These are phyloP conservation scores for Montipora efflorescens DNA, from an alignment of 64 coral and sea anemone genomes.

Conservation along the genomic window DNA sequence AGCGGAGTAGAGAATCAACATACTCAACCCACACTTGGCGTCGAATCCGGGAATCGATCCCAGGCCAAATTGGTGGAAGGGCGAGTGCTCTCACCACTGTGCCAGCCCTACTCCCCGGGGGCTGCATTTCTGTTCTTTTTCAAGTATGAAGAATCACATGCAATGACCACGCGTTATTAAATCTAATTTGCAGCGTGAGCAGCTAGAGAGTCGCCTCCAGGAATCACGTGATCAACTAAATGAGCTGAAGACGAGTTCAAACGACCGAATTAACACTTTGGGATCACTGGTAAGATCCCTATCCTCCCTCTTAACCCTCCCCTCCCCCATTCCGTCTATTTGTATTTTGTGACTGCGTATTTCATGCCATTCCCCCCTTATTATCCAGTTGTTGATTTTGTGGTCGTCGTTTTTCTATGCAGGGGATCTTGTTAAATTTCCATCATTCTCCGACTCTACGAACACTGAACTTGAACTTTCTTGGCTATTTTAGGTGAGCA, in stretches of 20 bases:
- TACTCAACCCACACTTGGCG: no score
- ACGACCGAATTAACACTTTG: conserved; percentile 66
- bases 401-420: no score
- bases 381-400: no score
- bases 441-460: no score
- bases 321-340: neutral
- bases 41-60: no score
- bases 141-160: neutral
- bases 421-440: no score
- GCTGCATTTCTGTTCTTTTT: neutral
- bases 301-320: neutral
- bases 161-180: neutral
- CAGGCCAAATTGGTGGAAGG: no score
- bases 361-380: neutral
- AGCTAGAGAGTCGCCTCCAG: conserved; percentile 59
- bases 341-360: neutral
- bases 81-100: no score
- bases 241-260: conserved; percentile 46
- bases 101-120: no score
- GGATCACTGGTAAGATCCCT: conserved; percentile 52
- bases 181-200: conserved; percentile 51
- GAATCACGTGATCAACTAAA: conserved; percentile 73
- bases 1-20: no score
- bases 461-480: neutral
- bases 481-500: conserved; percentile 49